Evolutionary conservation across 1,140 invertebrate genomes (phyloP).

Genomic region (Atta colombica): DNA sequence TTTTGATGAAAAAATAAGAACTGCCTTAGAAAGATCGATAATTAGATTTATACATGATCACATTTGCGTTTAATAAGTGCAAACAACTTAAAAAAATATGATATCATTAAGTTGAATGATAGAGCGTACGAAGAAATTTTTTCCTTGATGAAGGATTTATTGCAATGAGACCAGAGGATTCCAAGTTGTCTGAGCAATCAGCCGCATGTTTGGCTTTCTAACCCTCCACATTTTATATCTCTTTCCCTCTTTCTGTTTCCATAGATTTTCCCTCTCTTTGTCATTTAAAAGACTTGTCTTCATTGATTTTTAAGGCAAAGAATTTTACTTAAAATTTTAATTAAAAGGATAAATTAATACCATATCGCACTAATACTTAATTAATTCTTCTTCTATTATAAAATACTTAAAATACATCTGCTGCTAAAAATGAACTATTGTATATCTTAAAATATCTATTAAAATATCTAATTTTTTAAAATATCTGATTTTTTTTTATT

Average conservation of each 20-base stretch:
- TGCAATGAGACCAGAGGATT: constrained; percentile 50
- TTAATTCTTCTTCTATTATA: neutral
- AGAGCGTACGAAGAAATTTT: constrained; percentile 22
- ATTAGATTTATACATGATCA: neutral
- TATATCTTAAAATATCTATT: neutral
- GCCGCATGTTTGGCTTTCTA: constrained; percentile 69
- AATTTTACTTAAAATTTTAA: constrained; percentile 30
- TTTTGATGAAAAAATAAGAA: neutral
- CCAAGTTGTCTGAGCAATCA: constrained; percentile 67
- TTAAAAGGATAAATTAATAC: neutral
- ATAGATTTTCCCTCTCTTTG: constrained; percentile 13
- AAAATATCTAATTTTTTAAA: no score
- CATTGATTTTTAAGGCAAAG: constrained; percentile 19
- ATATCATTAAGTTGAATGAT: constrained; percentile 11
- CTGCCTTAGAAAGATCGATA: no score
- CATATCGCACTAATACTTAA: neutral
- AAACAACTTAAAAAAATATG: constrained; percentile 8
- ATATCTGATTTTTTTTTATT: no score
- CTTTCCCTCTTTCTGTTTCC: constrained; percentile 14
- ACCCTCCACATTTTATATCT: constrained; percentile 31
- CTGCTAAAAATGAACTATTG: neutral
- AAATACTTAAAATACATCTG: neutral
- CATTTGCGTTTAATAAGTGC: neutral
- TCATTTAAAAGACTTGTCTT: constrained; percentile 24
- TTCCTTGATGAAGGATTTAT: constrained; percentile 44